Evolutionary conservation across 2,113 vertebrate species (phyloP), one percentile per base, ranked within the genome.

Genomic region (Gallinago jamesoni): DNA sequence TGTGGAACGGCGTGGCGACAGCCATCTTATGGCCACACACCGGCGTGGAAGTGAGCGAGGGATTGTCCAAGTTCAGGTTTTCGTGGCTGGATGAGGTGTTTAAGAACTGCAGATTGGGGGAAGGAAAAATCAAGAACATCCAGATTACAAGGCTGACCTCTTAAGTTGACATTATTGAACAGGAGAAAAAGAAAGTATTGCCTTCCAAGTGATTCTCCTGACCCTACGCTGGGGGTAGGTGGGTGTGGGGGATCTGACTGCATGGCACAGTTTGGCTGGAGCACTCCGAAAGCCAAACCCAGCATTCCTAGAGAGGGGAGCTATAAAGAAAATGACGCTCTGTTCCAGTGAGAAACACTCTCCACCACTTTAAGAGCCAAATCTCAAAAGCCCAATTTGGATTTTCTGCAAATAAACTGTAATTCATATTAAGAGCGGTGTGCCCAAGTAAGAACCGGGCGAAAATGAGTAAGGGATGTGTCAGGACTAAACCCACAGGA

Each of bases 81-180:
- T 99, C 99, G 1, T 98, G 98, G 95, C 45, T 99, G 97, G 98
- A 97, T 41, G 99, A 98, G 79, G 99, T 98, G 97, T 98, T 99
- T 90, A 99, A 98, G 97, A 99, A 99, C 99, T 99, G 98, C 72
- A 97, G 70, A 60, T 1, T 43, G 37, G 18, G 18, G 74, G 87
- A 93, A 96, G 89, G 78, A 80, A 94, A 91, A 80, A 91, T 88
- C 68, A 92, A 63, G 41, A 81, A 62, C 12, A 24, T 41, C 63
- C 86, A 86, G 43, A 82, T 97, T 84, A 94, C 57, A 56, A 22
- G 6, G 39, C 1, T 43, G 27, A 84, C 56, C 84, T 84, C 78
- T 89, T 79, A 93, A 66, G 3, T 0, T 55, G 74, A 84, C 2
- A 15, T 30, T 76, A 33, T 2, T 62, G 47, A 95, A 84, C n/a